Evolutionary conservation across 2,888 invertebrate genomes (phyloP), one percentile per base, ranked within the genome.

Genomic region (Mythimna albipuncta): DNA sequence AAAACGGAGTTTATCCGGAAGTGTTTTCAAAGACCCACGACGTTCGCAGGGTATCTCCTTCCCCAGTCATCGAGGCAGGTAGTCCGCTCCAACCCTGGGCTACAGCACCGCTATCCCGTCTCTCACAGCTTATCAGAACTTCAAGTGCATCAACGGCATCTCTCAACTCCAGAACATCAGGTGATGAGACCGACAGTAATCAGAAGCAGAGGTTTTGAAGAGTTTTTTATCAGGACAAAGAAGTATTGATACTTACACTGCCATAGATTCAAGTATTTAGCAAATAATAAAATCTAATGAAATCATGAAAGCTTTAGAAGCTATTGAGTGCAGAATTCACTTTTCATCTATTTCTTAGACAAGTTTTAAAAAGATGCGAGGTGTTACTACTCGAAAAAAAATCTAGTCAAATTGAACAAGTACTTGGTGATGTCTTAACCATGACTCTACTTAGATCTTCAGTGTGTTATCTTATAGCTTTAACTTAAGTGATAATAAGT

Each of bases 81-180:
- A 95, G 94, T 73, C 96, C 95, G 0, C 84, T 96, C 62, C 93
- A 95, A 82, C 96, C 92, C 1, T 96, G 96, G 96, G 96, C 96
- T 10, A 96, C 96, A 2, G 95, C 95, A 0, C 91, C 94, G 0
- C 87, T 96, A 26, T 94, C 95, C 0, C 88, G 93, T 6, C 88
- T 96, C 9, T 95, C 95, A 0, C 90, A 91, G 4, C 88, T 96
- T 58, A 94, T 96, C 47, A 89, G 94, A 19, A 92, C 94, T 0
- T 88, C 92, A 19, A 94, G 94, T 70, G 92, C 89, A 0, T 94
- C 95, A 2, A 93, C 93, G 0, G 87, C 91, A 1, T 95, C 95
- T 0, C 85, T 92, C 26, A 88, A 89, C 26, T 94, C 94, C 0
- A 84, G 88, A 7, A 87, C 89, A 2, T 94, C 94, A 16, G 80